Evolutionary conservation across 2,113 vertebrate genomes (phyloP).

Genomic region (Varanus komodoensis): DNA sequence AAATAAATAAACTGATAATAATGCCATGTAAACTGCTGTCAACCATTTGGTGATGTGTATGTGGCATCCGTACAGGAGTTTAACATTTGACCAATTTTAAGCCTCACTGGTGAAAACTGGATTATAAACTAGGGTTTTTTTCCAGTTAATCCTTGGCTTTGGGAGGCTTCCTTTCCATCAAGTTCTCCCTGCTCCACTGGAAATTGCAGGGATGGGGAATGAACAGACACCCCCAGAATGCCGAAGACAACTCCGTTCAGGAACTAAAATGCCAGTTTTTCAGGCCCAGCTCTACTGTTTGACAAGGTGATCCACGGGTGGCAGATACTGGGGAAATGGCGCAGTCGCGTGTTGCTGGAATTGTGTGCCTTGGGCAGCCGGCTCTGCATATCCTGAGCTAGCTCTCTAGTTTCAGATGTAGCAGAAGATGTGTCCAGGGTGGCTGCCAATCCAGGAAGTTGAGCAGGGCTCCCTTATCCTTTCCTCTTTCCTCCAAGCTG

Average conservation of each 20-base stretch:
- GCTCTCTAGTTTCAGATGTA: too few species aligned
- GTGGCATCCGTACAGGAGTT: not conserved
- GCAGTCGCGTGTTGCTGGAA: not conserved
- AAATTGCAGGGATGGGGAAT: not conserved
- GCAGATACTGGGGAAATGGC: not conserved
- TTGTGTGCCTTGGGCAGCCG: not conserved
- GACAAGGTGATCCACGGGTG: not conserved
- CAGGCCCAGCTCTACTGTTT: not conserved
- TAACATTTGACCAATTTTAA: not conserved
- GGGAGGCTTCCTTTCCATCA: not conserved
- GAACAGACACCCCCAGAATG: not conserved
- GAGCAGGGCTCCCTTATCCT: too few species aligned
- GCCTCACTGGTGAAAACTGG: not conserved
- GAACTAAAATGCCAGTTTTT: not conserved
- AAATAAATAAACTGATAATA: too few species aligned
- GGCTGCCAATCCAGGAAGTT: too few species aligned
- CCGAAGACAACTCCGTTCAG: not conserved
- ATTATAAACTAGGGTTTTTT: not conserved
- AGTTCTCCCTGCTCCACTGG: not conserved
- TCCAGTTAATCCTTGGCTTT: not conserved
- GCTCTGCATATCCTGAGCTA: too few species aligned
- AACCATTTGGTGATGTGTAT: not conserved
- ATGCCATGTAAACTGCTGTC: too few species aligned
- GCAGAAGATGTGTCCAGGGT: too few species aligned
- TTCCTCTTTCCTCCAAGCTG: too few species aligned